Base-by-base conservation (phyloP, 2,113 vertebrate genomes). In the Micromys minutus region DNA sequence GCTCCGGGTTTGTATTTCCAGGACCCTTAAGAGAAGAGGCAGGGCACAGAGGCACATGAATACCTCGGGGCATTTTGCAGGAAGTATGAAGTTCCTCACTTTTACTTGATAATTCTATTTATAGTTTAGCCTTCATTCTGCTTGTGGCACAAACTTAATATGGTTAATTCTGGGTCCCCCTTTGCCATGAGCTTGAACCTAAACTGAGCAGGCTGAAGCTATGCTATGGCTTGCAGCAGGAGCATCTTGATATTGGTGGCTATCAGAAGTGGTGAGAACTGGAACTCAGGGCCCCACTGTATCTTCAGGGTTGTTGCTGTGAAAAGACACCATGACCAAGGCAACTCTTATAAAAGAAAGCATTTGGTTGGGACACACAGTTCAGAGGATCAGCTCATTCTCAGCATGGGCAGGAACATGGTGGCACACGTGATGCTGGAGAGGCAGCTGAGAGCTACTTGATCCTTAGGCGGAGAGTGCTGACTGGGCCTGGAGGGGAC, bases 131-230 rank as follows among this genome's bases (percentile, higher is more conserved):
- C 71, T 81, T 86, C 31, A 61, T 47, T 39, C 47, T 91, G 36
- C 29, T 45, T 94, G 17, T 47, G 47, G 85, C 63, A 79, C 75
- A 72, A 84, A 67, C 36, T 45, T 77, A 71, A 72, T 67, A 47
- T 67, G 45, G 7, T 45, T 55, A 47, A n/a, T 65, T 36, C 11
- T 59, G 74, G 29, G 6, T 47, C 59, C 15, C 21, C 5, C 15
- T 17, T 74, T 55, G 34, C 87, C 19, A 10, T 12, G 21, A 75
- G 13, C 11, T 52, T 76, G 47, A 4, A 45, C 29, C 34, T 55
- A 34, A 67, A n/a, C 59, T 34, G 71, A 75, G 26, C 80, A 84
- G 50, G 76, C 61, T 34, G 31, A 5, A 19, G 16, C n/a, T 4
- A 22, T 24, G 42, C 22, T 57, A 55, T 63, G 81, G 8, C 57